Evolutionary conservation across 2,113 vertebrate species (phyloP), one percentile per base, ranked within the genome.

Genomic region (Pongo abelii): DNA sequence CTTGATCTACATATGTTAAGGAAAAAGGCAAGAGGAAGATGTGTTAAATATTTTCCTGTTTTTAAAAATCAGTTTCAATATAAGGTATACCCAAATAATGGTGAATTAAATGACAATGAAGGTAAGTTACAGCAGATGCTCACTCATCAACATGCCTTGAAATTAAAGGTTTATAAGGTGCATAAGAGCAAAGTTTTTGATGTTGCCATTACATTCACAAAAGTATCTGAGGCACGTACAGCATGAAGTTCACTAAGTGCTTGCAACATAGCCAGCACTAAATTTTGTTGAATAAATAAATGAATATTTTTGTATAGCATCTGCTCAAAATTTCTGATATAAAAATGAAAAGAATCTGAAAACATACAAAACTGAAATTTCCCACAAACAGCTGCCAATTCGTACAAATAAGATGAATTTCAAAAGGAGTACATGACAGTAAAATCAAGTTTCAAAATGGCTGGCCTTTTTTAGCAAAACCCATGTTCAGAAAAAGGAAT

Each of bases 371-470:
- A 83, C 14, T 38, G 22, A 93, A 38, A 89, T 77, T 93, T 91
- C 50, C 25, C 22, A 88, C 25, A 80, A 3, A 77, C 17, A 96
- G 61, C 32, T 32, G 59, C 30, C 43, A 94, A 13, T 84, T 77
- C 84, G 38, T 74, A 88, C 38, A 52, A 57, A 17, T 52, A 52
- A 52, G 59, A 50, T 75, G 96, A 89, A 77, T 46, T 14, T 75
- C 17, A 67, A 96, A 93, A 43, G 9, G 5, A 93, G 35, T 67
- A 93, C 75, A 1, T 59, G 35, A 83, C 0, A 12, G 64, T 27
- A 79, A 96, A 97, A 93, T 88, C 55, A 88, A 64, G 20, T 80
- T 87, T 96, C 50, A 93, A 96, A 88, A 96, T 61, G 8, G 30
- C 18, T 67, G 30, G 17, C 13, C 30, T 4, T 79, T 77, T 88